Base-by-base conservation (phyloP, 2,888 invertebrate species). In the Euplexia lucipara region DNA sequence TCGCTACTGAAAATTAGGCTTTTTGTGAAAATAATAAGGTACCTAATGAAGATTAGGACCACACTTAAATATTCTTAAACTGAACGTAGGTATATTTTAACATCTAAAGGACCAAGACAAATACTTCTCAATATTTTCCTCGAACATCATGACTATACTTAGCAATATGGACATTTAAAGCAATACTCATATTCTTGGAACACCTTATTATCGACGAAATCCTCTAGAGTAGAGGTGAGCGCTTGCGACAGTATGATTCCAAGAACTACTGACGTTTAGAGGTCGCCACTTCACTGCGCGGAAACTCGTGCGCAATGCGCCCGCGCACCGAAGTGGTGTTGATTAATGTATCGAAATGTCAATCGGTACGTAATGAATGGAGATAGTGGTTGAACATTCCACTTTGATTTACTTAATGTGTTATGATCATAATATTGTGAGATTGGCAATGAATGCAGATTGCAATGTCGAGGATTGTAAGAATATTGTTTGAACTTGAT, bases 201-300 rank as follows among this genome's bases (percentile, higher is more conserved):
- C 51, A 51, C 32, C 52, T 56, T 64, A 78, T 78, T 79, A 78
- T 67, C 71, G 71, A 70, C 44, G 42, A 64, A 75, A 65, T 60
- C 51, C 74, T 66, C 60, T 54, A 70, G 56, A 66, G 73, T 70
- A 51, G 72, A 66, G 66, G 77, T 66, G 61, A 63, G 48, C 48
- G 71, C 54, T 78, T 79, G 70, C 70, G 76, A 78, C 81, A 81
- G 45, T 78, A 65, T 63, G 58, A 61, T 80, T 81, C 79, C 41
- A 47, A 81, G 81, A 80, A 80, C 26, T 35, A 53, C n/a, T 80
- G 81, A 66, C 76, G 74, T 80, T 81, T 79, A 73, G 79, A 81
- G 79, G 79, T 81, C 81, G 59, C 52, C 53, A 56, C 59, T 64
- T 42, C 63, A 34, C 61, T 12, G n/a, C 58, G 45, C 66, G 71